A percentile compares a stretch with the other conserved stretches of the same genome.
phyloP scores from a whole-genome alignment of 2,797 vertebrate genomes.

The Chelmon rostratus region DNA sequence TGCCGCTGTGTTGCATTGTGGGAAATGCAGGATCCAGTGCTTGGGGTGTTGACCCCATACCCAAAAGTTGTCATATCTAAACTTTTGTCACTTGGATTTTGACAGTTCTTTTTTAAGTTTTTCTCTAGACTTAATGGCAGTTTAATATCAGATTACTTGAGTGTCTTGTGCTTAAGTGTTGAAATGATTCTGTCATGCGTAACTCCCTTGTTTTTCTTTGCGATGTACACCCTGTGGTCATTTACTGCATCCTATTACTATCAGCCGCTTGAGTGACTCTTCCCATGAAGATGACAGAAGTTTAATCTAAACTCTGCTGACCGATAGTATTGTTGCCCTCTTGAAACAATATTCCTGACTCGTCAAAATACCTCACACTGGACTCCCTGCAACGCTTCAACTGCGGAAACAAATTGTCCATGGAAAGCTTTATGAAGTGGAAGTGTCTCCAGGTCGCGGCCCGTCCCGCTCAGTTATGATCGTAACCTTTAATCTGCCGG shows the following conservation, averaged over 20 bases:
- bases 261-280: background rate
- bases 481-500: slow-evolving; percentile 67
- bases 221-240: background rate
- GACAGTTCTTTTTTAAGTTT: background rate
- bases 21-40: slow-evolving; percentile 1
- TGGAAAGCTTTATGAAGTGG: slow-evolving; percentile 33
- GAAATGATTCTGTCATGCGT: too few species aligned
- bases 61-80: background rate
- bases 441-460: slow-evolving; percentile 39
- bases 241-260: background rate
- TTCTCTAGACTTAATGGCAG: background rate
- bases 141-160: background rate
- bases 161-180: background rate
- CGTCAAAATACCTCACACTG: slow-evolving; percentile 5
- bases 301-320: slow-evolving; percentile 13
- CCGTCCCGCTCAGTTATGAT: slow-evolving; percentile 41
- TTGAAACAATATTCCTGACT: slow-evolving; percentile 12
- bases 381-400: slow-evolving; percentile 1
- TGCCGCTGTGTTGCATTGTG: background rate
- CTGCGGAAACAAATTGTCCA: slow-evolving; percentile 39
- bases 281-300: background rate
- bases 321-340: background rate
- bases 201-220: background rate
- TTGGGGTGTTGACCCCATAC: background rate
- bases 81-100: background rate